A percentile compares a stretch with the other conserved stretches of the same genome.
Conservation (phyloP, 35 echinoderm and acorn worm species). For the Ophiothrix spiculata region DNA sequence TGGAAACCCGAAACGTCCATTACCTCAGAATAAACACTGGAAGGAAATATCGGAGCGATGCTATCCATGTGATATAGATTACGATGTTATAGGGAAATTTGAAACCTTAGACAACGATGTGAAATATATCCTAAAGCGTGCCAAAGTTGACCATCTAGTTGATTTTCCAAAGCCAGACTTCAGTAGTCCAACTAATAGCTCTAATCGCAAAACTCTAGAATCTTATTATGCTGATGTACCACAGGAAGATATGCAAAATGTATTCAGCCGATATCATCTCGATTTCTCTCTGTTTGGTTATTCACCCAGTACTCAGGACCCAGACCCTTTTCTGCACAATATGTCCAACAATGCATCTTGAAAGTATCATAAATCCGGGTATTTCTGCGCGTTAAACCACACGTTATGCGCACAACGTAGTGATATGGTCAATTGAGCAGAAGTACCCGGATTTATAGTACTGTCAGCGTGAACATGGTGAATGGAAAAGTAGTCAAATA, state of each 20-base stretch:
- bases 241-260: slow-evolving; percentile 36
- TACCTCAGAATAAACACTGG: slow-evolving; percentile 45
- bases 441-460: too few relatives aligned
- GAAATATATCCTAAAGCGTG: slow-evolving; percentile 23
- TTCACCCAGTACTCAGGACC: neutral
- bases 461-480: too few relatives aligned
- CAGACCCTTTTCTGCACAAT: neutral
- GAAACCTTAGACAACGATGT: slow-evolving; percentile 42
- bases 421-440: too few relatives aligned
- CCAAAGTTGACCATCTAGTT: slow-evolving; percentile 19
- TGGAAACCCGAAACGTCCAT: neutral
- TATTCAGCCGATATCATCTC: slow-evolving; percentile 51
- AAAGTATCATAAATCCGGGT: too few relatives aligned
- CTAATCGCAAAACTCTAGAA: slow-evolving; percentile 42
- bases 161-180: slow-evolving; percentile 68
- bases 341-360: too few relatives aligned
- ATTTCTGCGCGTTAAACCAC: too few relatives aligned
- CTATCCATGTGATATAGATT: slow-evolving; percentile 45
- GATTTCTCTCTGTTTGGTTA: slow-evolving; percentile 92
- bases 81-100: slow-evolving; percentile 60
- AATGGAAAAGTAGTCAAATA: too few relatives aligned
- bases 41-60: slow-evolving; percentile 33
- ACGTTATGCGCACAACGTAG: too few relatives aligned
- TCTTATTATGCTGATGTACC: slow-evolving; percentile 60
- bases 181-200: slow-evolving; percentile 86